Percentiles rank a stretch among this genome's conserved stretches.
phyloP scores from a whole-genome alignment of 2,888 invertebrate genomes.

The Andrena camellia region DNA sequence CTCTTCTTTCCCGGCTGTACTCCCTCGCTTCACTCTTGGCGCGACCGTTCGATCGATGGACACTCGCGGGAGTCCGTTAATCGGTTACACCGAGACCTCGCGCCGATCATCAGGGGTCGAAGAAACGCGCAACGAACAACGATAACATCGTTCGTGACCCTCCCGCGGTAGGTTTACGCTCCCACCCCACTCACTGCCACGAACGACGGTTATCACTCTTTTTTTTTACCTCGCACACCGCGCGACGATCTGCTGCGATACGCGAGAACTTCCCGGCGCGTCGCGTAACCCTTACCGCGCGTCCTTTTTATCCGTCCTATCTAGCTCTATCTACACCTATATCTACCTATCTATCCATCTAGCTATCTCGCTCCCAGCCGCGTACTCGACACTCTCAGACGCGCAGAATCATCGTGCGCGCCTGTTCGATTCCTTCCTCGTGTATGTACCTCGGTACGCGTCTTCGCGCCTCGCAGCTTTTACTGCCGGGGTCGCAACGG shows the following conservation, averaged over 20 bases:
- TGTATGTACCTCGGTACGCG: not conserved
- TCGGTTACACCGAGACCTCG: conserved; percentile 35
- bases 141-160: conserved; percentile 55
- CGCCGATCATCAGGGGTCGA: conserved; percentile 55
- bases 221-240: conserved; percentile 17
- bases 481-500: not conserved
- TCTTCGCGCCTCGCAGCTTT: not conserved
- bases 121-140: conserved; percentile 44
- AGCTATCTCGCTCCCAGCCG: conserved; percentile 43
- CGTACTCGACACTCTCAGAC: conserved; percentile 61
- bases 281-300: conserved; percentile 23
- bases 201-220: conserved; percentile 7
- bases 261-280: conserved; percentile 3
- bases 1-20: not conserved
- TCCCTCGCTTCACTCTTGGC: not conserved
- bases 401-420: conserved; percentile 76
- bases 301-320: conserved; percentile 48
- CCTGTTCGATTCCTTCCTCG: conserved; percentile 68
- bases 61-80: conserved; percentile 51
- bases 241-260: conserved; percentile 19
- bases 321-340: conserved; percentile 53
- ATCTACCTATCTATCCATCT: conserved; percentile 56
- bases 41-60: conserved; percentile 29
- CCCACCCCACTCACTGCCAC: conserved; percentile 8
- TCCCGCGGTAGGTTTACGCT: conserved; percentile 23